Percentiles rank a stretch among this genome's conserved stretches.
These are phyloP conservation scores for Acanthosepion esculentum DNA, from an alignment of 2,888 invertebrate species.

Conservation along the genomic window DNA sequence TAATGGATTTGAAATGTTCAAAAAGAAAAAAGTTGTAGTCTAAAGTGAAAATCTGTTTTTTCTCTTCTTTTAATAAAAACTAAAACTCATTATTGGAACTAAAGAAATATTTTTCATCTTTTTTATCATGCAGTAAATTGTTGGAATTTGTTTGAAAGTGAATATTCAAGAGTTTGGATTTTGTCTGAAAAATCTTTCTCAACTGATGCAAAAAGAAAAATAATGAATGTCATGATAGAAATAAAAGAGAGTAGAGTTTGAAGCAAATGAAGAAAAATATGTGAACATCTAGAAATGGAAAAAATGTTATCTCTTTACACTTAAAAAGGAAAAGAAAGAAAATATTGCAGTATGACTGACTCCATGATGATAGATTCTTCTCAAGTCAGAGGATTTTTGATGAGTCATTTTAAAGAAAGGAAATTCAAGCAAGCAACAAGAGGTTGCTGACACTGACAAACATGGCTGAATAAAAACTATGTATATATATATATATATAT, in stretches of 20 bases:
- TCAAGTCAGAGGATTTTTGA: not conserved
- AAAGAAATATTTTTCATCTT: too few species aligned
- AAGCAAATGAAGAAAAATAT: not conserved
- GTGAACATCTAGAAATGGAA: not conserved
- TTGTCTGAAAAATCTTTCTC: too few species aligned
- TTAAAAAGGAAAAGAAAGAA: not conserved
- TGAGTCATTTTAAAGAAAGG: not conserved
- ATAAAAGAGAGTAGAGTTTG: not conserved
- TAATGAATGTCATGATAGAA: not conserved
- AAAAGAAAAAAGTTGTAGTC: too few species aligned
- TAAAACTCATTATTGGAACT: too few species aligned
- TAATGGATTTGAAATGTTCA: too few species aligned
- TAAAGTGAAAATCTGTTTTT: too few species aligned
- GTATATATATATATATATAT: too few species aligned
- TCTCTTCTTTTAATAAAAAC: too few species aligned
- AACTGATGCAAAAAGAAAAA: not conserved
- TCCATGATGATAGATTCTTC: not conserved
- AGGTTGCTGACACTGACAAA: not conserved
- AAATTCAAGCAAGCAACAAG: not conserved
- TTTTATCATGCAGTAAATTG: too few species aligned
- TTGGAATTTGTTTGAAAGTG: too few species aligned
- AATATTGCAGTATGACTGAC: not conserved
- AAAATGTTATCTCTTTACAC: not conserved
- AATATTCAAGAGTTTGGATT: too few species aligned
- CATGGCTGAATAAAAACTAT: not conserved